These are phyloP conservation scores for Chrysaora quinquecirrha DNA, from an alignment of 30 jellyfish, hydroid and myxozoan species.

Conservation along the genomic window DNA sequence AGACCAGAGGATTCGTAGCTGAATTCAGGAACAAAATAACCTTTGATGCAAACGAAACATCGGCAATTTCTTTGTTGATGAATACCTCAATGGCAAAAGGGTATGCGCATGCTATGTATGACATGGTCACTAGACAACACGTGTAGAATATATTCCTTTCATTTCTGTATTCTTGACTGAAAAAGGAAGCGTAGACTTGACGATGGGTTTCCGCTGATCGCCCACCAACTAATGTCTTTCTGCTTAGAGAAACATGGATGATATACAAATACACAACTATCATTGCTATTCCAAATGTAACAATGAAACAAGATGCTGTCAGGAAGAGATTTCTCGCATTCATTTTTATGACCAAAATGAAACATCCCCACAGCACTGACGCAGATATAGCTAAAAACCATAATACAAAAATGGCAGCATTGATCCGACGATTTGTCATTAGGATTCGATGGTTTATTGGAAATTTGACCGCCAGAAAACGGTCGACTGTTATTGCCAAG, in stretches of 20 bases:
- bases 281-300: background rate
- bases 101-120: conserved; percentile 40
- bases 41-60: background rate
- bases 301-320: background rate
- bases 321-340: too few species aligned
- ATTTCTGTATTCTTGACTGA: conserved; percentile 10
- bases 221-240: background rate
- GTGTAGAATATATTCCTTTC: conserved; percentile 36
- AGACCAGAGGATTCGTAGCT: conserved; percentile 30
- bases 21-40: conserved; percentile 24
- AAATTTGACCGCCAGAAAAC: conserved; percentile 16
- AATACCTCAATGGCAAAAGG: conserved; percentile 49
- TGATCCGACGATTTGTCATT: background rate
- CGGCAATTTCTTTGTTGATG: background rate
- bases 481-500: conserved; percentile 22
- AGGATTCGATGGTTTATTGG: conserved; percentile 17
- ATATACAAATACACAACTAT: background rate
- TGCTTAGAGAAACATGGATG: too few species aligned
- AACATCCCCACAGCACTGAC: background rate
- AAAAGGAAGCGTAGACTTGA: background rate
- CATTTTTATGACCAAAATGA: background rate
- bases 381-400: too few species aligned
- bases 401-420: background rate
- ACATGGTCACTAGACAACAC: conserved; percentile 23
- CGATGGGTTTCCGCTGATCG: too few species aligned